Evolutionary conservation across 2,888 invertebrate species (phyloP), one percentile per base, ranked within the genome.

Genomic region (Morinoia aosen): DNA sequence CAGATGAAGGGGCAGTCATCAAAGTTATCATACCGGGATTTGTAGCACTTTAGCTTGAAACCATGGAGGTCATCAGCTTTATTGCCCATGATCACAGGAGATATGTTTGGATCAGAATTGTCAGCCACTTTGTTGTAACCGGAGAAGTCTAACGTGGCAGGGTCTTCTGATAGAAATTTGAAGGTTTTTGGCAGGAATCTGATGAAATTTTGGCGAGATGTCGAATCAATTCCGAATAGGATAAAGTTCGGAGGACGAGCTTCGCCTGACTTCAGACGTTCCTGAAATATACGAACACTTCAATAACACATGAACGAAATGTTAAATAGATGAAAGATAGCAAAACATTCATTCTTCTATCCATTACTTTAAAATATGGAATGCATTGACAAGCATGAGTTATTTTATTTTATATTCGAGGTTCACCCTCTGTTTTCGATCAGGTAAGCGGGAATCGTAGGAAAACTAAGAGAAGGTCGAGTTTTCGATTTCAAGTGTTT

Each of bases 1-100:
- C 99, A 99, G 95, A 99, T 97, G 97, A 99, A 98, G 0, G 98
- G 98, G 97, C 99, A 99, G 33, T 98, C 97, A 97, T 99, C 99
- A 97, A 98, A 98, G 56, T 98, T 97, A 94, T 97, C 97, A 0
- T 97, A 97, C 25, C 97, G 97, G 0, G 98, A 98, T 98, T 98
- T 98, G 97, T 98, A 99, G 0, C 97, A 97, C 95, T 97, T 97
- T 95, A 97, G 97, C 57, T 57, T 57, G 93, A 19, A 57, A 58
- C 14, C 25, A 5, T 48, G 11, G 94, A 98, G 97, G 97, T 98
- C 98, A 0, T 97, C 97, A 64, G 98, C 98, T 90, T 98, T 98
- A 91, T 98, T 97, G 0, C 99, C 99, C 0, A 98, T 98, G 25
- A 99, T 97, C 96, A 98, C 98, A 0, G 99, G 98, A 12, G 98